Evolutionary conservation across 2,797 vertebrate genomes (phyloP), one percentile per base, ranked within the genome.

Genomic region (Taenioides sp.): DNA sequence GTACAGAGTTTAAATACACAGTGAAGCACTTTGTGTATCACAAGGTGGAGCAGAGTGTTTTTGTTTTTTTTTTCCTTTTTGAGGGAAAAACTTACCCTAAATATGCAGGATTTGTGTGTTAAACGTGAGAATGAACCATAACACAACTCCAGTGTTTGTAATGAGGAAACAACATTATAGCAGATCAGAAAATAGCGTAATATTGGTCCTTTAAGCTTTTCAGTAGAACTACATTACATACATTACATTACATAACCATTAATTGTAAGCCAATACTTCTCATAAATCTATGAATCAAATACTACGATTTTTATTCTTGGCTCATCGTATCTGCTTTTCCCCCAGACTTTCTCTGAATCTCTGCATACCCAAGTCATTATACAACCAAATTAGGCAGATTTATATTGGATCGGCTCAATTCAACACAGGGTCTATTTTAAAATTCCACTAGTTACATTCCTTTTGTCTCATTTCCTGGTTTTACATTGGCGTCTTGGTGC

Each of bases 311-410:
- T 64, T 62, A 69, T 68, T 70, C 28, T 67, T 20, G 43, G 67
- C 23, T 22, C 28, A 69, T 54, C 23, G 62, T 31, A 57, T 67
- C 58, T 67, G 57, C 70, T 55, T 67, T 58, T 55, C 52, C 57
- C 25, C 59, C 47, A 54, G 31, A 52, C 67, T 67, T 71, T 72
- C 59, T 76, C 58, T 76, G 14, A 77, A 67, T 71, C 7, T 54
- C 62, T 68, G 50, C 27, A 58, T 64, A 62, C 49, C 20, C 23
- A 55, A 66, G n/a, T 74, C 47, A 67, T 73, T 69, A 71, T 52
- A 65, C 54, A 31, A 37, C 34, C 61, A 52, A 14, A 69, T 25
- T 28, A 17, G 64, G 43, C 25, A 40, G 60, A 72, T 60, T 58
- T 52, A 25, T 40, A 76, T 67, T 69, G 34, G 31, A 69, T 6